A percentile compares a stretch with the other conserved stretches of the same genome.
These are phyloP conservation scores for Varanus salvator DNA, from an alignment of 2,113 vertebrate species.

Conservation along the genomic window DNA sequence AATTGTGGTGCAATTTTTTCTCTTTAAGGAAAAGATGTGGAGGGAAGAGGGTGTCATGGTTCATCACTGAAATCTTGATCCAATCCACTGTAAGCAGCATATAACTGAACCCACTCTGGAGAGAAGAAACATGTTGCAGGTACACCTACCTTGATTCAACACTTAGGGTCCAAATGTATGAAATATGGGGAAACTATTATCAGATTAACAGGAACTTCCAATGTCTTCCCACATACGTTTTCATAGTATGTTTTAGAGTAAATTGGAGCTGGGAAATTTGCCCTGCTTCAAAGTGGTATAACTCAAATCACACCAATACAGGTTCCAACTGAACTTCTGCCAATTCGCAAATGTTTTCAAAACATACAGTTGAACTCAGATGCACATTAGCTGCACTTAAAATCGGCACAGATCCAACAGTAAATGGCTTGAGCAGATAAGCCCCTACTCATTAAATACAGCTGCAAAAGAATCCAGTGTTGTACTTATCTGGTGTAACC, in stretches of 20 bases:
- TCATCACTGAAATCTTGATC: not conserved
- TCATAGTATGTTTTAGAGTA: not conserved
- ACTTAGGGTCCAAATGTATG: not conserved
- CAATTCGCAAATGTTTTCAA: constrained; percentile 38
- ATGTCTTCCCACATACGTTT: not conserved
- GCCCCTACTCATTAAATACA: constrained; percentile 17
- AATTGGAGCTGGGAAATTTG: constrained; percentile 24
- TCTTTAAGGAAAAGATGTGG: too few species aligned
- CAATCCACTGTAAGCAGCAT: not conserved
- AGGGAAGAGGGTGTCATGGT: too few species aligned
- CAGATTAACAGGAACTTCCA: not conserved
- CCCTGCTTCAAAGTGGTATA: constrained; percentile 22
- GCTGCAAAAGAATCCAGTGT: constrained; percentile 6
- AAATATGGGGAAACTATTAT: not conserved
- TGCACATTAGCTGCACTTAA: constrained; percentile 12
- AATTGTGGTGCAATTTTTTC: too few species aligned
- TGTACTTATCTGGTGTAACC: constrained; percentile 35
- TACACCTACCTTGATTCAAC: not conserved
- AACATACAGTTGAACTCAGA: constrained; percentile 21
- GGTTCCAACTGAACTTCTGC: constrained; percentile 19
- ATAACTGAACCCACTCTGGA: not conserved
- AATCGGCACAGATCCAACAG: not conserved
- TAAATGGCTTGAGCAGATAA: constrained; percentile 34
- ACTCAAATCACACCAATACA: constrained; percentile 29
- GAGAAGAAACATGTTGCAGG: not conserved